Evolutionary conservation across 2,888 invertebrate genomes (phyloP).

Genomic region (Eledona agricola): DNA sequence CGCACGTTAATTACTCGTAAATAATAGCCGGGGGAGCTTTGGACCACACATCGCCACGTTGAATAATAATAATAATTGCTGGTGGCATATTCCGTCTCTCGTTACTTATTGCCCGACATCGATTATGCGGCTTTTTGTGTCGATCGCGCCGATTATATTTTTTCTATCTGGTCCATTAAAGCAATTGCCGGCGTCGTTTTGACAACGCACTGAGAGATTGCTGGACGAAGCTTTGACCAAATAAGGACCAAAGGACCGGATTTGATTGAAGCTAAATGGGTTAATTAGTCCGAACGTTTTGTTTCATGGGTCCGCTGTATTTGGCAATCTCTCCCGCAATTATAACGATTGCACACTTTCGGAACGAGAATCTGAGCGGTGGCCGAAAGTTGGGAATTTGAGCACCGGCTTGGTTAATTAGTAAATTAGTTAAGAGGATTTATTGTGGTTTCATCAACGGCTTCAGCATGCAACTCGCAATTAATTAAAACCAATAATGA

Average conservation of each 20-base stretch:
- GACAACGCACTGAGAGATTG: too few species aligned
- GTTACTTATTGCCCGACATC: too few species aligned
- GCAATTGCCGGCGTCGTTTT: too few species aligned
- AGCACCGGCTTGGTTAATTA: too few species aligned
- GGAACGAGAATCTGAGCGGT: too few species aligned
- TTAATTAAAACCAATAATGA: too few species aligned
- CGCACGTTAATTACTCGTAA: slow-evolving; percentile 17
- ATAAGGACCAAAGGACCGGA: slow-evolving; percentile 41
- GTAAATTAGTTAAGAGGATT: slow-evolving; percentile 16
- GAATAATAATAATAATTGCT: background rate
- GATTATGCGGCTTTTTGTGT: too few species aligned
- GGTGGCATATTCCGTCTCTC: too few species aligned
- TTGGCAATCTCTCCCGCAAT: slow-evolving; percentile 42
- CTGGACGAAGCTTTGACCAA: slow-evolving; percentile 23
- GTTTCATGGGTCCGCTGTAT: slow-evolving; percentile 39
- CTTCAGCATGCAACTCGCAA: slow-evolving; percentile 8
- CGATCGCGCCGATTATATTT: too few species aligned
- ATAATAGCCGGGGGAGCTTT: slow-evolving; percentile 16
- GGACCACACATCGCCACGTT: slow-evolving; percentile 11
- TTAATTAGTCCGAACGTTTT: slow-evolving; percentile 41
- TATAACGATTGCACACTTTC: slow-evolving; percentile 33
- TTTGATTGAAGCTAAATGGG: slow-evolving; percentile 44
- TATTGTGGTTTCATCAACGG: slow-evolving; percentile 17
- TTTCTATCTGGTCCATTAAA: too few species aligned
- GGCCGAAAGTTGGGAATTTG: too few species aligned